Percentiles rank a stretch among this genome's conserved stretches.
These are phyloP conservation scores for Cydia amplana DNA, from an alignment of 1,140 invertebrate species.

Conservation along the genomic window DNA sequence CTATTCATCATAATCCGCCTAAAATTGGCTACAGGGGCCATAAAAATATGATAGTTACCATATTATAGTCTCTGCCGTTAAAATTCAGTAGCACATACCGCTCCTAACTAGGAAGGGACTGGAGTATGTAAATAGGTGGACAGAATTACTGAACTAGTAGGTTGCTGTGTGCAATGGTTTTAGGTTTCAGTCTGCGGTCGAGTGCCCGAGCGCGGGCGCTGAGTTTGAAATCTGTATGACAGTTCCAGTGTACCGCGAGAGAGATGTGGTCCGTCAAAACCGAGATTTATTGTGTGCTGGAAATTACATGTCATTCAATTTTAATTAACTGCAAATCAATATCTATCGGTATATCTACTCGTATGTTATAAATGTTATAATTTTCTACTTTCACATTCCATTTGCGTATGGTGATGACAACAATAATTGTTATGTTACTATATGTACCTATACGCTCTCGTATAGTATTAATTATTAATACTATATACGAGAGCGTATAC, in stretches of 20 bases:
- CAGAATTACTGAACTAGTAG: constrained; percentile 25
- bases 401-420: no score
- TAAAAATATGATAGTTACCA: no score
- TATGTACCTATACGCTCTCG: no score
- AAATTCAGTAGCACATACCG: not conserved
- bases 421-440: no score
- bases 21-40: no score
- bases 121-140: not conserved
- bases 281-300: not conserved
- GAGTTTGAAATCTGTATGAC: constrained; percentile 46
- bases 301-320: not conserved
- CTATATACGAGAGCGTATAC: no score
- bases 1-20: no score
- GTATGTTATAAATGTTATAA: no score
- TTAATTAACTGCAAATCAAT: not conserved
- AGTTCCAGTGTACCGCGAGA: not conserved
- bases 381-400: no score
- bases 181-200: constrained; percentile 54
- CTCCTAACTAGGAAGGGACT: not conserved
- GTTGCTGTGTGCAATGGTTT: constrained; percentile 42
- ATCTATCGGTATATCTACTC: not conserved
- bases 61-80: no score
- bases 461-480: no score
- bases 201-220: constrained; percentile 46
- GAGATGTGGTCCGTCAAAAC: not conserved